Conservation (phyloP, 2,113 vertebrate species). For the Fregetta grallaria region DNA sequence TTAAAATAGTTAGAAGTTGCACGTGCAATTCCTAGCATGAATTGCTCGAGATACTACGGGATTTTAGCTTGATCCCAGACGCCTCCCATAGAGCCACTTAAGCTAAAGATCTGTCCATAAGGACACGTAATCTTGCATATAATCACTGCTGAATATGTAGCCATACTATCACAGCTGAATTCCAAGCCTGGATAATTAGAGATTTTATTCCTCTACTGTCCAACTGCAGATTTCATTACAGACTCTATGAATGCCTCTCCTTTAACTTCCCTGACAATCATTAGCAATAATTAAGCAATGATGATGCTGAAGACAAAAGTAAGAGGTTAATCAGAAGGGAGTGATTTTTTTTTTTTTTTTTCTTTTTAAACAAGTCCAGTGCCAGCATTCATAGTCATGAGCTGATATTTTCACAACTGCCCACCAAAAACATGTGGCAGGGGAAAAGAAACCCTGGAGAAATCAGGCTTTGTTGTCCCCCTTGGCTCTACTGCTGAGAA, state of each 20-base stretch:
- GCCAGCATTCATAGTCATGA: not conserved
- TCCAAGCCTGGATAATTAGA: not conserved
- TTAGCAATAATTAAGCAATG: not conserved
- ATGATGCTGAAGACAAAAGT: not conserved
- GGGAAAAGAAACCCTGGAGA: not conserved
- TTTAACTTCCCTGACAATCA: not conserved
- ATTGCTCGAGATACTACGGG: not conserved
- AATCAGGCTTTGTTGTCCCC: not conserved
- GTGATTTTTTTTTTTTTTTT: not conserved
- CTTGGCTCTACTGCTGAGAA: not conserved
- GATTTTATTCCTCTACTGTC: not conserved
- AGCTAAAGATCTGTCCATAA: slow-evolving; percentile 17
- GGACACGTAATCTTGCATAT: not conserved
- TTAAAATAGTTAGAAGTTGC: not conserved
- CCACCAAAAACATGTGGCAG: not conserved
- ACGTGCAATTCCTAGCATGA: not conserved
- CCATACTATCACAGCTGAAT: not conserved
- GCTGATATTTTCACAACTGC: not conserved
- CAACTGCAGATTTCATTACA: slow-evolving; percentile 35
- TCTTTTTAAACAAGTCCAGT: not conserved
- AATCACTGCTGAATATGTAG: not conserved
- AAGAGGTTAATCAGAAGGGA: not conserved
- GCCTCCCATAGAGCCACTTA: not conserved
- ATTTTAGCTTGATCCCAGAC: not conserved
- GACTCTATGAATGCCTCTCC: not conserved